Base-by-base conservation (phyloP, 23 tunicate species). In the Styela clava region DNA sequence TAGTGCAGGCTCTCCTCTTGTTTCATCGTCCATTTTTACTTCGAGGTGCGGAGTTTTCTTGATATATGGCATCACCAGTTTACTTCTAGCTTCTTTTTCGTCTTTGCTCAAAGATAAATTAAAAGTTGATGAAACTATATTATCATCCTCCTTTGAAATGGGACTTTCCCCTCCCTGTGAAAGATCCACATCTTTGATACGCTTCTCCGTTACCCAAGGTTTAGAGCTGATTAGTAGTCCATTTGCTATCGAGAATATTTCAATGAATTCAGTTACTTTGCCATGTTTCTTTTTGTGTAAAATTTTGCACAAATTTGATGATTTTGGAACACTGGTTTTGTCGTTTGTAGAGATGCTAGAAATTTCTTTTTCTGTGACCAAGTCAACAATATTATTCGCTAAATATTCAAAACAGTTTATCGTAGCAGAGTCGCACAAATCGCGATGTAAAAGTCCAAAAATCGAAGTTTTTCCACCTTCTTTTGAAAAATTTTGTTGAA, bases 1-100 rank as follows among this genome's bases (percentile, higher is more conserved):
- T 44, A 12, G 12, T 44, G 56, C 56, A 5, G 56, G 56, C 56
- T 44, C 12, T 5, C 9, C 7, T 71, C 3, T 20, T 35, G 35
- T 27, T 7, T 65, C 70, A 5, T 27, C 70, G 70, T 65, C 70
- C 70, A 65, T 61, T 61, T 83, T 88, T 25, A 69, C 87, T 36
- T 73, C 83, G 0, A 72, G 28, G 35, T 79, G 69, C 1, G 65
- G 12, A 25, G 81, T 62, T 68, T 72, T 91, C 72, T 44, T 44
- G 1, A 86, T 82, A 74, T 91, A 91, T 5, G 97, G 97, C 87
- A 91, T 78, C 35, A 91, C 86, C 52, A 91, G 74, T 27, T 78
- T 82, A 20, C 68, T 78, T 25, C 85, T 56, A 22, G 79, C 83
- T 12, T 27, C 28, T 34, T 86, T 88, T 64, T 91, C 97, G 2